Evolutionary conservation across 2,113 vertebrate genomes (phyloP), one percentile per base, ranked within the genome.

Genomic region (Lontra canadensis): DNA sequence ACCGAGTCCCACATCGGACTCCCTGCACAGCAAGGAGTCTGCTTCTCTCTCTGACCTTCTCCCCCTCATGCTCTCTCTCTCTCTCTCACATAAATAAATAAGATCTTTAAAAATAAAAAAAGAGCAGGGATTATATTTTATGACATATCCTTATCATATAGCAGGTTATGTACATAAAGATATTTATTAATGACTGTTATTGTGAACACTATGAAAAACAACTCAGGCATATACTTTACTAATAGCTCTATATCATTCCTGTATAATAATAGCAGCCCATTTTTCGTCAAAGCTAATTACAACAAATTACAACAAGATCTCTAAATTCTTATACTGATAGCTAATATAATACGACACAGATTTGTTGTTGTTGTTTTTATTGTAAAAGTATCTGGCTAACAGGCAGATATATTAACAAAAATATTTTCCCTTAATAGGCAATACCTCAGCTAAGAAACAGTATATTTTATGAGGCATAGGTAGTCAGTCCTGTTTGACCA

Each of bases 241-340:
- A 76, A 80, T 59, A 95, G 34, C 15, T 34, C 18, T 93, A 5
- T 93, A 7, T 73, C 25, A 79, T 42, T 14, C 17, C n/a, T 57
- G 5, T 67, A 26, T 74, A 67, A 67, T 61, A 39, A 74, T 11
- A 78, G 11, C 6, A 61, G 18, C 44, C 61, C n/a, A 65, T 65
- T 87, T 90, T 44, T 94, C 39, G 31, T 74, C 61, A 89, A 92
- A 81, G 52, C 52, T 49, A 94, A 78, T 67, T 36, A 31, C 21
- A 67, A 65, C 52, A 69, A n/a, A 74, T 86, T 84, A 47, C 59
- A 76, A 82, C 18, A 44, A 84, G 17, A 80, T 36, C 55, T 94
- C n/a, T 78, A 94, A 86, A 78, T 90, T 78, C 85, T 67, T 95
- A 78, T 57, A 34, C n/a, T 83, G 31, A 83, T 57, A 26, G 44